Evolutionary conservation across 2,888 invertebrate species (phyloP).

Genomic region (Campoplex capitator): DNA sequence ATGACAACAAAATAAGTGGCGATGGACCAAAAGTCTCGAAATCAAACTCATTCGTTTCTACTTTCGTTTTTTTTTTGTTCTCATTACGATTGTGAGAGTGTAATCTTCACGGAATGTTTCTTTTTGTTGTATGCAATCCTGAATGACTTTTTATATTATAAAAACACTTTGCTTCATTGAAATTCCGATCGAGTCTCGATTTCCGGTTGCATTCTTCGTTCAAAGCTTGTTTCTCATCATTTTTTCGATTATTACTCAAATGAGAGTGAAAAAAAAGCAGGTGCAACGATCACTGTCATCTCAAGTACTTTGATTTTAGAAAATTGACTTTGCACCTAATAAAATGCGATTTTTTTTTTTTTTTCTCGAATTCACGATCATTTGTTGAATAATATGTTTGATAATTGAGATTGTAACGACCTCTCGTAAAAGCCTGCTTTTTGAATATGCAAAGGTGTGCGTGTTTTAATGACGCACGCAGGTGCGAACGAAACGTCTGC

Average conservation of each 20-base stretch:
- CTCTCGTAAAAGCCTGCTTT: slow-evolving; percentile 76
- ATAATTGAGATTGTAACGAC: slow-evolving; percentile 74
- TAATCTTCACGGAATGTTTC: background rate
- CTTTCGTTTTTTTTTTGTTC: too few relatives aligned
- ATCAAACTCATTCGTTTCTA: background rate
- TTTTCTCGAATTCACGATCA: background rate
- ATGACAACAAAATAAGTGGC: background rate
- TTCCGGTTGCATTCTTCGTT: too few relatives aligned
- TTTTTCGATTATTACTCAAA: background rate
- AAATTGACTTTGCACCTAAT: background rate
- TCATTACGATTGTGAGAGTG: background rate
- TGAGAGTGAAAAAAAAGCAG: background rate
- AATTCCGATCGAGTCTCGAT: too few relatives aligned
- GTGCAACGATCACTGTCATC: too few relatives aligned
- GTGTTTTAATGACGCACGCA: slow-evolving; percentile 77
- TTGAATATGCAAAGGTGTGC: slow-evolving; percentile 77
- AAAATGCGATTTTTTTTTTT: background rate
- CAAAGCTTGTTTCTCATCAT: background rate
- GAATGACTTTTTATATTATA: background rate
- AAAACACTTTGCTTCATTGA: too few relatives aligned
- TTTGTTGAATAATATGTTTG: background rate
- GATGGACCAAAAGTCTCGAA: background rate
- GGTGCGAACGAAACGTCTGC: slow-evolving; percentile 73
- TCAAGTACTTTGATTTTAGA: background rate
- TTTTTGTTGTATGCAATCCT: too few relatives aligned